Conservation (phyloP, 2,113 vertebrate genomes). For the Oncorhynchus gorbuscha region DNA sequence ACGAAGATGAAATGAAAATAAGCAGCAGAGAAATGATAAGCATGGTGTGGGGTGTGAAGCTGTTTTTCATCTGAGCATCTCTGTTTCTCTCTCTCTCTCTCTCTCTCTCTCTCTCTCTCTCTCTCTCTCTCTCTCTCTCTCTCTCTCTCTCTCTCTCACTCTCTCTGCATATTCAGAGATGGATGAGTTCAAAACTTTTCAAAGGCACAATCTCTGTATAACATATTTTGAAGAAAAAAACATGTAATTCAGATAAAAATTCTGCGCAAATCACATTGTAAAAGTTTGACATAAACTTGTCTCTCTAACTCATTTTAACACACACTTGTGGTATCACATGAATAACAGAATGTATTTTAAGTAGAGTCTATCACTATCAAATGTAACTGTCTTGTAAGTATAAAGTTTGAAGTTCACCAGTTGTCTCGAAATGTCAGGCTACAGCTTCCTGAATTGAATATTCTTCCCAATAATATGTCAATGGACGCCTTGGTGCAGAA, state of each 20-base stretch:
- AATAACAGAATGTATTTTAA: too few relatives aligned
- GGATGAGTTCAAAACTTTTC: conserved; percentile 1
- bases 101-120: background rate
- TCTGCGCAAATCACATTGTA: background rate
- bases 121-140: background rate
- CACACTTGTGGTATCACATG: background rate
- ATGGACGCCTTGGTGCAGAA: background rate
- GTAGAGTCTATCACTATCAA: too few relatives aligned
- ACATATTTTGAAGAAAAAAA: background rate
- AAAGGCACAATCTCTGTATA: background rate
- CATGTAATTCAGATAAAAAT: background rate
- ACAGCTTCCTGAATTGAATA: background rate
- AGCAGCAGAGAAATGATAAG: conserved; percentile 17
- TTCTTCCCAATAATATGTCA: too few relatives aligned
- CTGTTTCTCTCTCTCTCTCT: background rate
- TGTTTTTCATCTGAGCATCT: conserved; percentile 13
- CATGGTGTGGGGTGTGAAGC: conserved; percentile 21
- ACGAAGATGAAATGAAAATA: conserved; percentile 34
- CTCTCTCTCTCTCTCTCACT: conserved; percentile 9
- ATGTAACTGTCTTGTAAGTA: background rate
- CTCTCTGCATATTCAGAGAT: background rate
- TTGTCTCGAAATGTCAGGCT: background rate
- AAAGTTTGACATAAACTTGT: background rate
- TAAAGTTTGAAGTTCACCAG: background rate
- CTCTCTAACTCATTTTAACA: background rate